A percentile compares a stretch with the other conserved stretches of the same genome.
Conservation (phyloP, 1,140 invertebrate species). For the Batillaria attramentaria region DNA sequence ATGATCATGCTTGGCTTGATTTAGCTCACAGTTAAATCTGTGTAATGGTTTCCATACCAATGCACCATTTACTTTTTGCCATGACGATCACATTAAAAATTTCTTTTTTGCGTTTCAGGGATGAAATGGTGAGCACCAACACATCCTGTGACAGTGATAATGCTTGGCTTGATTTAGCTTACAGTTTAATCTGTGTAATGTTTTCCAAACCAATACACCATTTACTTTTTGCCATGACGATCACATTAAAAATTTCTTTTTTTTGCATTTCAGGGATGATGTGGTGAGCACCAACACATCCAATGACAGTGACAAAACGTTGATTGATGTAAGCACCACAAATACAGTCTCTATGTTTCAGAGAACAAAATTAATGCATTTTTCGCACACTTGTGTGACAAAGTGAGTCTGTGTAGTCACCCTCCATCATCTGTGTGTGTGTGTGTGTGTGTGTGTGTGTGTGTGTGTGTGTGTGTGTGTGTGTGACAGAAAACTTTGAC, state of each 20-base stretch:
- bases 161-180: no score
- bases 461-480: not conserved
- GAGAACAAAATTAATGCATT: not conserved
- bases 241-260: not conserved
- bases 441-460: not conserved
- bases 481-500: no score
- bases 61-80: no score
- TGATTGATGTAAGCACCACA: conserved; percentile 71
- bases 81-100: not conserved
- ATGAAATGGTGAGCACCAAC: conserved; percentile 79
- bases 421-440: no score
- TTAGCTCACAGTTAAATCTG: no score
- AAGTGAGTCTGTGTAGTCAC: no score
- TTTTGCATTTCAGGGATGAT: conserved; percentile 61
- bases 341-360: not conserved
- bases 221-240: no score
- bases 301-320: conserved; percentile 88
- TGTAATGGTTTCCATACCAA: no score
- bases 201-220: no score
- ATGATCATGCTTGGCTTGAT: no score
- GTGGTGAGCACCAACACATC: conserved; percentile 82
- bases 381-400: no score
- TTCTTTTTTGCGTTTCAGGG: conserved; percentile 43
- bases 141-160: conserved; percentile 86
- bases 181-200: no score